Base-by-base conservation (phyloP, 37 sponge, comb jelly and placozoan genomes). In the Beroe forskalii region DNA sequence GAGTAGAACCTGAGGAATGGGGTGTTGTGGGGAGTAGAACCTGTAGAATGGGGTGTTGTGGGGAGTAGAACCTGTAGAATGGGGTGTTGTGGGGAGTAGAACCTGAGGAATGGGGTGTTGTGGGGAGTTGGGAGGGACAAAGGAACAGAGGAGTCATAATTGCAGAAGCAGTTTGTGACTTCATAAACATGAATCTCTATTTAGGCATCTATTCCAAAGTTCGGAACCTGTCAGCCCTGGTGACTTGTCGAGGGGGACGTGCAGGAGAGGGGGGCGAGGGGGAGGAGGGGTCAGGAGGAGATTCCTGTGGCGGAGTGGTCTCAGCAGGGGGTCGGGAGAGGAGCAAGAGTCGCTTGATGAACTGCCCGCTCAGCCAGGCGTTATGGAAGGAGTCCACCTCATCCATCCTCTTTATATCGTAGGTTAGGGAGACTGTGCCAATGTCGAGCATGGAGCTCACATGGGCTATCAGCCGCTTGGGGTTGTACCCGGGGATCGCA, bases 351-450 rank as follows among this genome's bases (percentile, higher is more conserved):
- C 86, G 28, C 55, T 80, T 80, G 24, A 80, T 80, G 31, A 80
- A 80, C 86, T 80, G 48, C 27, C 86, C 86, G 22, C 86, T 80
- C 86, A 80, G 55, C 86, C 86, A 80, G 25, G 86, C 86, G 55
- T 80, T 80, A 30, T 80, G 86, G 86, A 80, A 80, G 0, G 55
- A 44, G n/a, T 80, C 86, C 37, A 80, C 86, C 22, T 80, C 86
- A 38, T 80, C 86, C 86, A 80, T 80, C 12, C 86, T 23, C 55
- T 80, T 80, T 43, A 80, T 80, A 37, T 80, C 86, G 86, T 80
- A 80, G 8, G 86, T 44, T 0, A 80, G 86, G 55, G 43, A 35
- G 2, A 80, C 48, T 24, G 20, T 44, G 9, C 86, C 86, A 2
- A 80, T 44, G 55, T 80, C 86, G 3, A 80, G 86, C 86, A 80